These are phyloP conservation scores for Heteronetta atricapilla DNA, from an alignment of 2,113 vertebrate species.

Conservation along the genomic window DNA sequence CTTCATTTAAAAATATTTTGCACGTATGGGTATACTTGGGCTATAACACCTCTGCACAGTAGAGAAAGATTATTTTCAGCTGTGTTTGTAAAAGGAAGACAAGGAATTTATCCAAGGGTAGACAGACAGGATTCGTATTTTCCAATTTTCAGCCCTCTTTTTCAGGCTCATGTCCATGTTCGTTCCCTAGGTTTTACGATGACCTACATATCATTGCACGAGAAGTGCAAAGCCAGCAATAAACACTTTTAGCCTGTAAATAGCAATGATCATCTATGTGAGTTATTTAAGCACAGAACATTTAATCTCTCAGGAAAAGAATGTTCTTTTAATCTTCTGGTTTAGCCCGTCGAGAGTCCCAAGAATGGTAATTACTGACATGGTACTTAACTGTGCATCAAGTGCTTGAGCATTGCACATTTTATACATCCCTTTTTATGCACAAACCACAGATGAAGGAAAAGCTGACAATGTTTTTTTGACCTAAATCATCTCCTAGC, in stretches of 20 bases:
- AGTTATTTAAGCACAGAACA: conserved; percentile 9
- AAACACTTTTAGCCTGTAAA: conserved; percentile 18
- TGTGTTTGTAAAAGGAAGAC: neutral
- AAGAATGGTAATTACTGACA: conserved; percentile 12
- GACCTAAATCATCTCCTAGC: neutral
- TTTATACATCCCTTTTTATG: neutral
- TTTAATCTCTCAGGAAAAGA: conserved; percentile 34
- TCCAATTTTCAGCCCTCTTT: neutral
- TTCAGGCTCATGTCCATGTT: neutral
- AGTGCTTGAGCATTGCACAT: neutral
- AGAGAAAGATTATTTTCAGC: neutral
- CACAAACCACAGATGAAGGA: neutral
- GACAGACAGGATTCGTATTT: neutral
- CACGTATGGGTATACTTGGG: rapidly evolving
- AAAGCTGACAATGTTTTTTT: neutral
- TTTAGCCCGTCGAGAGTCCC: conserved; percentile 27
- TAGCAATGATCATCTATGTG: neutral
- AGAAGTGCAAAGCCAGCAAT: conserved; percentile 38
- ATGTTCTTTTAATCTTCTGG: conserved; percentile 57
- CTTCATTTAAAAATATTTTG: neutral
- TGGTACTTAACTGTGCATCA: conserved; percentile 14
- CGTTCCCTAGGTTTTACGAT: neutral
- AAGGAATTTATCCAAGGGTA: neutral
- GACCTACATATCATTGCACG: conserved; percentile 40
- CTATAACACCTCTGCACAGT: neutral